These are phyloP conservation scores for Dendrolimus houi DNA, from an alignment of 2,888 invertebrate species.

Conservation along the genomic window DNA sequence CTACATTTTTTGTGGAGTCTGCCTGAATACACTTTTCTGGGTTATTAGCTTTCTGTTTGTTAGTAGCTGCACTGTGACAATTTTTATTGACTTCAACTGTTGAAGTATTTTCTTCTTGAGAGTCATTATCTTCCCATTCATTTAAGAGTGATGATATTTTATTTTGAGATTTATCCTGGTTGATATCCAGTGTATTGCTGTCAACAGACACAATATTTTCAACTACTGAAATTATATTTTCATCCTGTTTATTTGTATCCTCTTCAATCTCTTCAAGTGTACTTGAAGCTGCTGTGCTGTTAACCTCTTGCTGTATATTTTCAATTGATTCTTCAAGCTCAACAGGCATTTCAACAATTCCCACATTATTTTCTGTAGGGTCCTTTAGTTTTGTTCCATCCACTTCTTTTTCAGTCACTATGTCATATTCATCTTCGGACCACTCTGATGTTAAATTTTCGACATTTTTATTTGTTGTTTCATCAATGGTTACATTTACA, in stretches of 20 bases:
- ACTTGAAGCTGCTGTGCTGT: conserved; percentile 20
- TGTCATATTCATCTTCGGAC: conserved; percentile 54
- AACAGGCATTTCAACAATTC: conserved; percentile 14
- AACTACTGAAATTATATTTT: conserved; percentile 16
- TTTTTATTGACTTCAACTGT: conserved; percentile 7
- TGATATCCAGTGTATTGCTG: conserved; percentile 14
- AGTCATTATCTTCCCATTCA: conserved; percentile 73
- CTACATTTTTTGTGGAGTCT: background rate
- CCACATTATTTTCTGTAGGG: conserved; percentile 6
- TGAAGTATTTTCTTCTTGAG: conserved; percentile 36
- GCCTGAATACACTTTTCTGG: background rate
- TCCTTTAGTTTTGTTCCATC: conserved; percentile 3
- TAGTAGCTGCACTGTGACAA: conserved; percentile 7
- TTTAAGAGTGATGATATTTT: conserved; percentile 61
- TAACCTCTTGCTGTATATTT: conserved; percentile 64
- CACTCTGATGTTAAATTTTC: conserved; percentile 50
- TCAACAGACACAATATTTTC: conserved; percentile 9
- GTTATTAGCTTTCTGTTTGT: conserved; percentile 5
- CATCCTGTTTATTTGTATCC: conserved; percentile 13
- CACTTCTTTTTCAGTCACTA: conserved; percentile 1
- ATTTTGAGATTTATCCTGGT: conserved; percentile 21
- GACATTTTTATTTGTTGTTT: conserved; percentile 25
- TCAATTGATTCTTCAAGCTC: conserved; percentile 63
- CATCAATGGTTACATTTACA: conserved; percentile 5
- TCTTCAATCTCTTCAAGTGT: background rate